A percentile compares a stretch with the other conserved stretches of the same genome.
These are phyloP conservation scores for Drosophila longiperda DNA, from an alignment of 2,888 invertebrate genomes.

Conservation along the genomic window DNA sequence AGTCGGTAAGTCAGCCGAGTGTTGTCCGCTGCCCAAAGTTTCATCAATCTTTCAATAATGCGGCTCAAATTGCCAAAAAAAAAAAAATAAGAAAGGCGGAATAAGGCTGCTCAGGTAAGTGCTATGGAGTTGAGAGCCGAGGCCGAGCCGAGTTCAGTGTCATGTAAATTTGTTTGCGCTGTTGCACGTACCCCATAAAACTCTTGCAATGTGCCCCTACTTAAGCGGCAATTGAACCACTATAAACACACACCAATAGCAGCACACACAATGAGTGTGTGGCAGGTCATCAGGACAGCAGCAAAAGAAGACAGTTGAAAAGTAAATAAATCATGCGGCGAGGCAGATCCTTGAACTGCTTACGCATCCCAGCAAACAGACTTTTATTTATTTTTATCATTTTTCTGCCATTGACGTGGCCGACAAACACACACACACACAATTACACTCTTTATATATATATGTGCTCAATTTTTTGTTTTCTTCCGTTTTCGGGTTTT, in stretches of 20 bases:
- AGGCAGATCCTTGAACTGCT: constrained; percentile 73
- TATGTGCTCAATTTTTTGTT: constrained; percentile 13
- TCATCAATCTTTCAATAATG: constrained; percentile 81
- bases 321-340: constrained; percentile 76
- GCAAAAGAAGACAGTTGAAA: constrained; percentile 63
- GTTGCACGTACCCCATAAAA: constrained; percentile 79
- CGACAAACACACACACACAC: constrained; percentile 8
- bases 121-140: constrained; percentile 8
- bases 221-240: constrained; percentile 63
- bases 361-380: constrained; percentile 55
- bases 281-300: constrained; percentile 54
- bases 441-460: constrained; percentile 13
- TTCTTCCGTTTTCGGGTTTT: constrained; percentile 38
- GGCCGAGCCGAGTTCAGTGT: constrained; percentile 68
- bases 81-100: neutral
- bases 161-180: constrained; percentile 80
- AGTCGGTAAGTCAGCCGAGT: constrained; percentile 10
- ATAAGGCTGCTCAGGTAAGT: constrained; percentile 24
- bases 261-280: constrained; percentile 7
- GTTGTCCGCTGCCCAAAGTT: constrained; percentile 45
- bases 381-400: constrained; percentile 66
- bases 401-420: constrained; percentile 60
- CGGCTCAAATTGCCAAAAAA: constrained; percentile 40
- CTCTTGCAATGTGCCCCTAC: constrained; percentile 61
- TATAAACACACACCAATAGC: constrained; percentile 17